Base-by-base conservation (phyloP, 2,113 vertebrate genomes). In the Dolichallabes microphthalmus region DNA sequence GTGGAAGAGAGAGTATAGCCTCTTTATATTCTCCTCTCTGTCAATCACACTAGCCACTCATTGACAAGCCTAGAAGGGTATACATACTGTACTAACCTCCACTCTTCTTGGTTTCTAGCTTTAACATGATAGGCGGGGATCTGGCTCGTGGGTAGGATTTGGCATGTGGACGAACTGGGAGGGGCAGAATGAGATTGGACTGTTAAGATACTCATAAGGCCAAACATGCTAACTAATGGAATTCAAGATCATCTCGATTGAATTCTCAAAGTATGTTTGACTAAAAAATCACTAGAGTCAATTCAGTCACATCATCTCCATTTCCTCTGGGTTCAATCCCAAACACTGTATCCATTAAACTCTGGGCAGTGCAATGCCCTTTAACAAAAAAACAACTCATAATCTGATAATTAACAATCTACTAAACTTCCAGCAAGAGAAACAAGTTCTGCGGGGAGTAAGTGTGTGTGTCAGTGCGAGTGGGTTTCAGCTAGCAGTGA, bases 371-470 rank as follows among this genome's bases (percentile, higher is more conserved):
- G 68, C 9, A 84, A 78, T 93, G 93, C 90, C 93, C 92, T 95
- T 94, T 93, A 91, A 92, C 90, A 90, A 80, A 58, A 77, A 92
- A 90, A 90, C 90, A 93, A 91, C 87, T 92, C 93, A 92, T 93
- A 94, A 94, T 95, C 93, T 90, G 90, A 94, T 94, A 93, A 95
- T 94, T 93, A 93, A 93, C 93, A 94, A 94, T 95, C 92, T 92
- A 92, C 91, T 93, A 91, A 91, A 92, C 93, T 93, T 94, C 91
- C 61, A 64, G 61, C 13, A 61, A 32, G 32, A 63, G 69, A 86
- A 86, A 76, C 52, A 83, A 79, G 55, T 75, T 39, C 27, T 64
- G 69, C 35, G 63, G 63, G 52, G 71, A 57, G 69, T 30, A 57
- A n/a, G 79, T 55, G 85, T 17, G 76, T 74, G 76, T 74, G 64